A percentile compares a stretch with the other conserved stretches of the same genome.
Conservation (phyloP, 2,113 vertebrate genomes). For the Butorides virescens region DNA sequence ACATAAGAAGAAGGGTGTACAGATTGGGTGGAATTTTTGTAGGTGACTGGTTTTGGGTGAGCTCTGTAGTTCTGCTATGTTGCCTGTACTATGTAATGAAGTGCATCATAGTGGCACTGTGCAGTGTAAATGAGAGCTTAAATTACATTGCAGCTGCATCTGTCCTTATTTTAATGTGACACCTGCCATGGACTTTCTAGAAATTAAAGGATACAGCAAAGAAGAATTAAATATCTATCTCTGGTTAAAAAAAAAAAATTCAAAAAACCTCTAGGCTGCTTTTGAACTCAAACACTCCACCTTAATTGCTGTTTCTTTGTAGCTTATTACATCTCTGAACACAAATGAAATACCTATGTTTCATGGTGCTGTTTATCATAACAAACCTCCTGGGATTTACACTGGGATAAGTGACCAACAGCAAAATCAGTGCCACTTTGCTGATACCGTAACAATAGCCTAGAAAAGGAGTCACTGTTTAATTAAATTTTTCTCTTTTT, state of each 20-base stretch:
- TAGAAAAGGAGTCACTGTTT: not conserved
- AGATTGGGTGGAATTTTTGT: fast-evolving
- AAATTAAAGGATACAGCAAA: not conserved
- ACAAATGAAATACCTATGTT: not conserved
- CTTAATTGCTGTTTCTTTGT: not conserved
- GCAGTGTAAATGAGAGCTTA: not conserved
- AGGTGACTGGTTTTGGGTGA: not conserved
- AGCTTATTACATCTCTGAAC: not conserved
- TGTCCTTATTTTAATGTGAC: not conserved
- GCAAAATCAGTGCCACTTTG: not conserved
- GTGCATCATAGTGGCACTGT: not conserved
- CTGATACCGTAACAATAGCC: not conserved
- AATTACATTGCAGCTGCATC: not conserved
- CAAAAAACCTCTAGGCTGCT: not conserved
- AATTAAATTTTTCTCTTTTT: constrained; percentile 8
- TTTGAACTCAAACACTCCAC: not conserved
- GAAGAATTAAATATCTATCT: not conserved
- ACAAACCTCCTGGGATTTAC: not conserved
- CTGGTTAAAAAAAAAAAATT: not conserved
- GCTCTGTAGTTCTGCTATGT: not conserved
- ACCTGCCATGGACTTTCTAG: not conserved
- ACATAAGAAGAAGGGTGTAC: fast-evolving
- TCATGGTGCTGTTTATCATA: not conserved
- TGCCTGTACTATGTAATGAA: not conserved
- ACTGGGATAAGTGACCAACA: not conserved